Base-by-base conservation (phyloP, 2,797 vertebrate species). In the Columba guinea region DNA sequence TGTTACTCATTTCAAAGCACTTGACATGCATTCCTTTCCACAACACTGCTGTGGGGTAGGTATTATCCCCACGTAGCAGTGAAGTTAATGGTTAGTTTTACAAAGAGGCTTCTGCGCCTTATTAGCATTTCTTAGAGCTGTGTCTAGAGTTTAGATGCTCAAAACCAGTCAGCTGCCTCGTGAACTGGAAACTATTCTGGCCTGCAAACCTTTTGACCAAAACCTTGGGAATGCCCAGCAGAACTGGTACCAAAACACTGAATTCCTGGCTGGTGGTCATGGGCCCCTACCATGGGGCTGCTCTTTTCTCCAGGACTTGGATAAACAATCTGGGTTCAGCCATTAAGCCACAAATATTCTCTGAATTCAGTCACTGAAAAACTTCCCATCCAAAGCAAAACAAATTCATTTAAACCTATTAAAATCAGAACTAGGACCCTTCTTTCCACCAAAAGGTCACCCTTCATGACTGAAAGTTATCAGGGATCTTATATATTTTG, bases 71-170 rank as follows among this genome's bases (percentile, higher is more conserved):
- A 0, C 2, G 0, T 6, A 27, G 44, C 2, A 1, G 5, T 51
- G 35, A 79, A 84, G 83, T 91, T 87, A 88, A 82, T 90, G 55
- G 67, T 76, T 87, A 84, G n/a, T 86, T 88, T 62, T 60, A 65
- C 55, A 86, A 58, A 86, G 23, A 65, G 28, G 19, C 13, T 84
- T 86, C 39, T 24, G 27, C 62, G 69, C 34, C 46, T 91, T 69
- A 69, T 73, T 84, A 32, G 17, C 35, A 67, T 70, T 91, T 92
- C 65, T 55, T 73, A 56, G 37, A 59, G 10, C 32, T 55, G 7
- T 32, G 24, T 46, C 62, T 35, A 34, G 28, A 79, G 51, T 28
- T 71, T 32, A 81, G 37, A 62, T 48, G 34, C 30, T 79, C 63
- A 76, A 35, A 86, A 79, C 30, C 63, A 67, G 35, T 46, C 73